These are phyloP conservation scores for Cerceris ruficornis DNA, from an alignment of 2,888 invertebrate species.

Conservation along the genomic window DNA sequence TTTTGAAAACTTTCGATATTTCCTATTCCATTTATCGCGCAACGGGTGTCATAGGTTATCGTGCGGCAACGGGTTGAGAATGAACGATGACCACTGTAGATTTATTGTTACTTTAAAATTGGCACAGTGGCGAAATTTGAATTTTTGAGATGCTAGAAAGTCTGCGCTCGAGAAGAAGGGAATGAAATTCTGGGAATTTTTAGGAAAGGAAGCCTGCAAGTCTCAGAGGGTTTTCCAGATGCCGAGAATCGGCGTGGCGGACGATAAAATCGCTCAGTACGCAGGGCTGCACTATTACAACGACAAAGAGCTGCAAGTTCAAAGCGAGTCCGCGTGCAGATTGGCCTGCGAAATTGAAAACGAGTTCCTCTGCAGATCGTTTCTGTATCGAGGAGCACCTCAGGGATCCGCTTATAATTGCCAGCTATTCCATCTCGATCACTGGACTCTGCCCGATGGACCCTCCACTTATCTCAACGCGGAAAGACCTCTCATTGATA, in stretches of 20 bases:
- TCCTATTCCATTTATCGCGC: no score
- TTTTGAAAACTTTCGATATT: no score
- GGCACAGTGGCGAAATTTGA: no score
- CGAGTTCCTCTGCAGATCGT: constrained; percentile 94
- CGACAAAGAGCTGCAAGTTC: constrained; percentile 95
- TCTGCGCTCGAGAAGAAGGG: no score
- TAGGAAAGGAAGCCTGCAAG: constrained; percentile 92
- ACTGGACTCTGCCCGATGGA: constrained; percentile 95
- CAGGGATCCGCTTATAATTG: constrained; percentile 93
- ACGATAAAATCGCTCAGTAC: constrained; percentile 95
- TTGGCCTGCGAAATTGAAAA: constrained; percentile 96
- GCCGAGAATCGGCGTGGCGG: constrained; percentile 94
- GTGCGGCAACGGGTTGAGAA: no score
- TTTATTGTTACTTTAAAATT: no score
- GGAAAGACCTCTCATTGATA: constrained; percentile 94
- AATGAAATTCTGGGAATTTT: constrained; percentile 2
- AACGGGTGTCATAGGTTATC: not conserved
- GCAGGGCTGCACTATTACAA: constrained; percentile 96
- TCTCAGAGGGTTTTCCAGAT: constrained; percentile 90
- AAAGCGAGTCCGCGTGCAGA: constrained; percentile 93
- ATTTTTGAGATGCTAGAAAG: no score
- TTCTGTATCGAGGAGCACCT: constrained; percentile 88
- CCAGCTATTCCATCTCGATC: constrained; percentile 95
- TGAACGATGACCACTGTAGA: no score
- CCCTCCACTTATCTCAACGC: constrained; percentile 95